Conservation (phyloP, 2,888 invertebrate genomes). For the Chrysotoxum bicinctum region DNA sequence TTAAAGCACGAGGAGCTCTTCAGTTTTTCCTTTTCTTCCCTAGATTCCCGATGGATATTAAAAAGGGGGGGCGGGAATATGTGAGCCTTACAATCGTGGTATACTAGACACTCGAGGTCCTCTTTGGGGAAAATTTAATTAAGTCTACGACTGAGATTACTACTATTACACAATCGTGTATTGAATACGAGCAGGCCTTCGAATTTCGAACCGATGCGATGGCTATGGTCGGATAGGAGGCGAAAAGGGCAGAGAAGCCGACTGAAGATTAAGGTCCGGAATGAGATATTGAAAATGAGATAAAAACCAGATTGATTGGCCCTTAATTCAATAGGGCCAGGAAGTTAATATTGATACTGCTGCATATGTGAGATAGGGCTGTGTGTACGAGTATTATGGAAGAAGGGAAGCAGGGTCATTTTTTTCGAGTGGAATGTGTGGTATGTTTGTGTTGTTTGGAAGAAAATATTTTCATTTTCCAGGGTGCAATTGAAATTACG, state of each 20-base stretch:
- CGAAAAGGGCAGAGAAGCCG: neutral
- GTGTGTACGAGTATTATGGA: too few relatives aligned
- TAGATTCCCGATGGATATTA: neutral
- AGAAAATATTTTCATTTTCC: constrained; percentile 18
- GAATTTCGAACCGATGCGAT: neutral
- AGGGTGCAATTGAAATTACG: constrained; percentile 17
- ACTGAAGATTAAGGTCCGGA: neutral
- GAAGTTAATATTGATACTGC: constrained; percentile 32
- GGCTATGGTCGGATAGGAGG: neutral
- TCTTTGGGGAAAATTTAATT: constrained; percentile 62
- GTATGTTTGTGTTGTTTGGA: neutral
- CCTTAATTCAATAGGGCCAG: constrained; percentile 61
- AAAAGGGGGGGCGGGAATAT: neutral
- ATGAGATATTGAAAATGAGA: constrained; percentile 67
- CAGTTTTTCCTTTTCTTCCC: constrained; percentile 36
- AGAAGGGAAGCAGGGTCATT: neutral
- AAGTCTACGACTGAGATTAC: constrained; percentile 68
- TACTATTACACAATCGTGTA: constrained; percentile 48
- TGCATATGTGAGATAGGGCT: constrained; percentile 13
- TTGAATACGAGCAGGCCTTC: constrained; percentile 19
- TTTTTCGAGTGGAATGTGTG: neutral
- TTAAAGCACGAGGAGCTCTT: constrained; percentile 49
- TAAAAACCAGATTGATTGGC: constrained; percentile 66
- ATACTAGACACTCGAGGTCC: constrained; percentile 20
- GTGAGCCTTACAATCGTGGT: neutral